phyloP scores from a whole-genome alignment of 2,113 vertebrate species.

The Trogon melanurus region DNA sequence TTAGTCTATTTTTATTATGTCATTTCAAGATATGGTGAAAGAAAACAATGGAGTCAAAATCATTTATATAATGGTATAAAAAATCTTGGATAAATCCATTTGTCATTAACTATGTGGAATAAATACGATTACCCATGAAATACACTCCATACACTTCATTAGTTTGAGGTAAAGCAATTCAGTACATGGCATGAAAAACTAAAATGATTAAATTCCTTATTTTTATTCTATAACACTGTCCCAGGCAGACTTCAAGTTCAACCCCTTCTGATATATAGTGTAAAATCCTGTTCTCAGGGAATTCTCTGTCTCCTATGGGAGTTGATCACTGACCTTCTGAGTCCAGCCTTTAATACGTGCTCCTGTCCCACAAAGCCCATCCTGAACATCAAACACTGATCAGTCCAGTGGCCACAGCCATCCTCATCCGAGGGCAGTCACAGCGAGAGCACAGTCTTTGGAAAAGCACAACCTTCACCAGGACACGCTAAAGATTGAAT shows the following conservation, averaged over 20 bases:
- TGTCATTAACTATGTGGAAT: neutral
- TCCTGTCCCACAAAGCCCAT: neutral
- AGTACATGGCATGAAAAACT: neutral
- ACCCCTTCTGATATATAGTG: neutral
- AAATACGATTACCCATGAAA: neutral
- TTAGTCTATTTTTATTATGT: constrained; percentile 14
- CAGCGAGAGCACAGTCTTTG: neutral
- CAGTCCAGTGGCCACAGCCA: accelerated
- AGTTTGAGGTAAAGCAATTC: neutral
- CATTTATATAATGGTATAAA: neutral
- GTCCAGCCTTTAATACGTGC: accelerated
- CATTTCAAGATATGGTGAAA: neutral
- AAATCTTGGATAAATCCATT: neutral
- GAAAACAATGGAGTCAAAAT: neutral
- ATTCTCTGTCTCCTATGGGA: neutral
- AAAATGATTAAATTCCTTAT: neutral
- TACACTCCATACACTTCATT: neutral
- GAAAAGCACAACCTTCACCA: neutral
- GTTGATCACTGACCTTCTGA: neutral
- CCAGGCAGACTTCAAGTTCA: neutral
- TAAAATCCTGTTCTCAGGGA: neutral
- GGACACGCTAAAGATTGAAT: accelerated
- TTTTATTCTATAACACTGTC: neutral
- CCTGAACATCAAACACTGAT: too few relatives aligned
- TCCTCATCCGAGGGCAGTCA: accelerated